phyloP scores from a whole-genome alignment of 2,113 vertebrate species.

The Paratilapia polleni region DNA sequence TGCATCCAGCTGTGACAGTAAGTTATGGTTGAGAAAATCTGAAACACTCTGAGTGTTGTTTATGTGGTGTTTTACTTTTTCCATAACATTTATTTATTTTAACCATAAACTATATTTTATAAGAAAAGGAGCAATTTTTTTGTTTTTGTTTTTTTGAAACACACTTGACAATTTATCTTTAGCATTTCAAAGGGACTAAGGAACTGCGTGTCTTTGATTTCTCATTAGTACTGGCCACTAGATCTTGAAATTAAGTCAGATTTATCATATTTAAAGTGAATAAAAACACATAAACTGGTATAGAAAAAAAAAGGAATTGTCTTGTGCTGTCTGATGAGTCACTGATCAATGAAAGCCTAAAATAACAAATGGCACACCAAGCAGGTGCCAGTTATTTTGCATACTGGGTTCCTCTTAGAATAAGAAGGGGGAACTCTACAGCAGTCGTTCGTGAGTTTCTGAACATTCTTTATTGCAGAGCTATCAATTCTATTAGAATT shows the following conservation, averaged over 20 bases:
- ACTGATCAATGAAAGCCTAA: neutral
- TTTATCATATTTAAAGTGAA: too few species aligned
- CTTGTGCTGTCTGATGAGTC: neutral
- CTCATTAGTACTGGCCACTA: neutral
- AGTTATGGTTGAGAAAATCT: constrained; percentile 3
- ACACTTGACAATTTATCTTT: neutral
- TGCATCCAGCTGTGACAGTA: neutral
- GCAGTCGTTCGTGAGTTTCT: neutral
- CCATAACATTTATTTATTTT: too few species aligned
- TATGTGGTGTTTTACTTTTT: too few species aligned
- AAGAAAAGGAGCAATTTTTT: too few species aligned
- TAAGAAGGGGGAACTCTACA: neutral
- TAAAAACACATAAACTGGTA: too few species aligned
- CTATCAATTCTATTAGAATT: neutral
- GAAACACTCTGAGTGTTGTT: too few species aligned
- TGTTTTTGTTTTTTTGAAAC: too few species aligned
- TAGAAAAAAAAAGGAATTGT: neutral
- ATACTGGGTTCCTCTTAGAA: neutral
- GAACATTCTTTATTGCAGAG: neutral
- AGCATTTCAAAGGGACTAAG: neutral
- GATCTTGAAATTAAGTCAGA: neutral
- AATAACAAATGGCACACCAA: neutral
- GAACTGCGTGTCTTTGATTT: neutral
- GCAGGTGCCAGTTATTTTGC: constrained; percentile 22
- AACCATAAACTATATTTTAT: too few species aligned